phyloP scores from a whole-genome alignment of 2,888 invertebrate species.

The Sipha maydis region DNA sequence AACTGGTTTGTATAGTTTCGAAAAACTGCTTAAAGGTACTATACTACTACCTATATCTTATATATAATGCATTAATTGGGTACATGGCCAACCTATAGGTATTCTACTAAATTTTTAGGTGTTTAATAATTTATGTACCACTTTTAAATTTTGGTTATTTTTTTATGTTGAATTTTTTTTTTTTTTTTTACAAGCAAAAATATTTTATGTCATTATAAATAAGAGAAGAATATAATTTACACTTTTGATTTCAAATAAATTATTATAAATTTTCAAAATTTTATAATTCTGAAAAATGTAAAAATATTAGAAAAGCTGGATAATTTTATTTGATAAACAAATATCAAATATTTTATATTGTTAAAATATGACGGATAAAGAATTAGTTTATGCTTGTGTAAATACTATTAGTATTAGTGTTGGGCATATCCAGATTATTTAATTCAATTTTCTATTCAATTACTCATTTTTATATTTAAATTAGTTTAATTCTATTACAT shows the following conservation, averaged over 20 bases:
- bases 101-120: conserved; percentile 3
- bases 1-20: conserved; percentile 52
- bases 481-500: no score
- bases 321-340: background rate
- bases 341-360: no score
- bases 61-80: conserved; percentile 30
- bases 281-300: no score
- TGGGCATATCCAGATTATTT: no score
- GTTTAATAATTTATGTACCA: background rate
- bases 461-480: no score
- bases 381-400: no score
- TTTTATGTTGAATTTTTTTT: background rate
- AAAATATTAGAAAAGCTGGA: no score
- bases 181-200: background rate
- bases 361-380: no score
- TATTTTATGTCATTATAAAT: background rate
- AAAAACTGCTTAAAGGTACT: conserved; percentile 14
- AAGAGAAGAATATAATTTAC: background rate
- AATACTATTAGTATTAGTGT: no score
- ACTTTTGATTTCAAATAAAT: background rate
- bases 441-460: no score
- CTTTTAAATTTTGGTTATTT: conserved; percentile 17
- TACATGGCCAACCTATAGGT: conserved; percentile 44
- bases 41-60: background rate
- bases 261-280: no score